Base-by-base conservation (phyloP, 2,888 invertebrate genomes). In the Xylocampa areola region DNA sequence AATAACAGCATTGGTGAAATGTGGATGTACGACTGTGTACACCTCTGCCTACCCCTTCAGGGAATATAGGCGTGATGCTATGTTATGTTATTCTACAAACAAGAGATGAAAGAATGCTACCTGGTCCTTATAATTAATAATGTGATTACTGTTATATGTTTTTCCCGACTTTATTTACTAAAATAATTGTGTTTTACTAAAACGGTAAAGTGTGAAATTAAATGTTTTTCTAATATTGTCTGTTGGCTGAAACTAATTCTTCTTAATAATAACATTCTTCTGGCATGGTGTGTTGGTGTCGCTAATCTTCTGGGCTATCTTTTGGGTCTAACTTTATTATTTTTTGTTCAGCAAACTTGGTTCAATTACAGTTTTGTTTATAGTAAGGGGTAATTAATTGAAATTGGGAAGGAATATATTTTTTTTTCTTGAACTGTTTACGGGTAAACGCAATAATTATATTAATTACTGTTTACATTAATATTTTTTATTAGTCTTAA, bases 271-370 rank as follows among this genome's bases (percentile, higher is more conserved):
- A 41, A 40, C 33, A 25, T 8, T 57, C 23, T 55, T 61, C 37
- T 50, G 48, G 85, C 84, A 82, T 82, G 81, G 84, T 85, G 86
- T 87, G 81, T 76, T 71, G 85, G 85, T 75, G 62, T 64, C 67
- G 69, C 65, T 66, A 62, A 25, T 63, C 40, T 49, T 61, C 37
- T 39, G 49, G 43, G 48, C 39, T 54, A 29, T 41, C 39, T 47
- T 10, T 57, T 36, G 49, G 53, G 35, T 23, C 23, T 59, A 52
- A 44, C 13, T 59, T 25, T 27, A 47, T 45, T 36, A 55, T 19
- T 23, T 32, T 41, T 39, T 41, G 14, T 32, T 25, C 30, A 48
- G 13, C 41, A 32, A n/a, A 25, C 8, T 52, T 14, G 17, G n/a
- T 32, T 37, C 30, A 44, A 44, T 29, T 21, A 19, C 37, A n/a